phyloP scores from a whole-genome alignment of 1,140 invertebrate genomes.

The Heliconius nattereri region DNA sequence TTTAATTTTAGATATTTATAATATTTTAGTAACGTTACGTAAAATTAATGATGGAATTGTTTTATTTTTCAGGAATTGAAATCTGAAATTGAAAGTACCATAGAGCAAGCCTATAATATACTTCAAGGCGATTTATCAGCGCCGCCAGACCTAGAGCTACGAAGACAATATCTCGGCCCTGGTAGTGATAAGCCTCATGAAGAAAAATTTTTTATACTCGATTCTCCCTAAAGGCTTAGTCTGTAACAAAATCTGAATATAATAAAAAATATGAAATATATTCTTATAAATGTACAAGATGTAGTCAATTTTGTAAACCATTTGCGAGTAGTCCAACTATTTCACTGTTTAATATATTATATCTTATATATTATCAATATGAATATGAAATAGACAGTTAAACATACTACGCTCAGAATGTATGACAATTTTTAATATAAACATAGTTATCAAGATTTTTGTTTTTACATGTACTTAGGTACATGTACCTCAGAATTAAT shows the following conservation, averaged over 20 bases:
- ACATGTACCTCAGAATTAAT: too few relatives aligned
- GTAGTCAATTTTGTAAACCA: too few relatives aligned
- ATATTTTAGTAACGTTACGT: too few relatives aligned
- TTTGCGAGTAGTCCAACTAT: too few relatives aligned
- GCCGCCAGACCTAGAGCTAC: constrained; percentile 73
- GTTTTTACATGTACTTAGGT: not conserved
- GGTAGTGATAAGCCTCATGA: constrained; percentile 70
- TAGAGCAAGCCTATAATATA: constrained; percentile 74
- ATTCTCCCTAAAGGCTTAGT: constrained; percentile 21
- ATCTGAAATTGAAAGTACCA: constrained; percentile 72
- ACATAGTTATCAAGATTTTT: not conserved
- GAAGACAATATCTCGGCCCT: constrained; percentile 68
- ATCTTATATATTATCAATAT: too few relatives aligned
- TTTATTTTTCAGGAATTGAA: constrained; percentile 71
- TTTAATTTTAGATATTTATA: too few relatives aligned
- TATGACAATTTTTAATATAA: not conserved
- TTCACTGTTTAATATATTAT: too few relatives aligned
- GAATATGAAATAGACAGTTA: not conserved
- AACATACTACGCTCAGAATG: not conserved
- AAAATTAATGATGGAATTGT: not conserved
- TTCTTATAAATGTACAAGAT: not conserved
- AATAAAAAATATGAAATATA: not conserved
- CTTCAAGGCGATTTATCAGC: constrained; percentile 74
- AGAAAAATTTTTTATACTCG: constrained; percentile 70
- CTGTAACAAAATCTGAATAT: not conserved